phyloP scores from a whole-genome alignment of 2,888 invertebrate species.

The Unio pictorum region DNA sequence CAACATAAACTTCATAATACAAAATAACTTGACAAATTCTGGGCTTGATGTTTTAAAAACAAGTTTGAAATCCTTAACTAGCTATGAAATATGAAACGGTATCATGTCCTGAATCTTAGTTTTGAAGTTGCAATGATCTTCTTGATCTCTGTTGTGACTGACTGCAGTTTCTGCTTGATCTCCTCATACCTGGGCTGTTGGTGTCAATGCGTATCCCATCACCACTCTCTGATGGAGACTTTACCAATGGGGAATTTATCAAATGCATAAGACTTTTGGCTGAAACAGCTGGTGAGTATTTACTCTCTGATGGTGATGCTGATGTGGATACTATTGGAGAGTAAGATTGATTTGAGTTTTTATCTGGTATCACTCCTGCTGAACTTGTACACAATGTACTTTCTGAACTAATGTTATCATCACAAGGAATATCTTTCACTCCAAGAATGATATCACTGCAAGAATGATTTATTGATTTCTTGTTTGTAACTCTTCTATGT shows the following conservation, averaged over 20 bases:
- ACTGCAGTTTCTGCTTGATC: conserved; percentile 6
- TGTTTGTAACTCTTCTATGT: too few species aligned
- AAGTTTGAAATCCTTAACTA: too few species aligned
- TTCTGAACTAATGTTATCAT: too few species aligned
- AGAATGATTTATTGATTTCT: too few species aligned
- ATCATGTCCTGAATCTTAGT: conserved; percentile 9
- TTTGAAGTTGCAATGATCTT: conserved; percentile 39
- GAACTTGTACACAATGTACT: too few species aligned
- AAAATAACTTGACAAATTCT: too few species aligned
- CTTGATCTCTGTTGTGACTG: conserved; percentile 22
- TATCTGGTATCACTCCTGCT: too few species aligned
- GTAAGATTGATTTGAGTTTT: neutral
- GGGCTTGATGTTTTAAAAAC: too few species aligned
- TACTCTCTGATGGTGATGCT: conserved; percentile 30
- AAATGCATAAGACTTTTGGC: conserved; percentile 55
- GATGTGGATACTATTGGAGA: neutral
- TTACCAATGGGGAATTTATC: conserved; percentile 56
- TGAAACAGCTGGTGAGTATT: conserved; percentile 55
- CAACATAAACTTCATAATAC: too few species aligned
- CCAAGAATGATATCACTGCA: too few species aligned
- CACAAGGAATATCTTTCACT: too few species aligned
- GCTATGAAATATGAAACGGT: too few species aligned
- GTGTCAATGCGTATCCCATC: conserved; percentile 3
- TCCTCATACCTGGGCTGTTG: conserved; percentile 15
- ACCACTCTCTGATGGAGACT: conserved; percentile 14